A percentile compares a stretch with the other conserved stretches of the same genome.
Conservation (phyloP, 2,888 invertebrate species). For the Agriotes lineatus region DNA sequence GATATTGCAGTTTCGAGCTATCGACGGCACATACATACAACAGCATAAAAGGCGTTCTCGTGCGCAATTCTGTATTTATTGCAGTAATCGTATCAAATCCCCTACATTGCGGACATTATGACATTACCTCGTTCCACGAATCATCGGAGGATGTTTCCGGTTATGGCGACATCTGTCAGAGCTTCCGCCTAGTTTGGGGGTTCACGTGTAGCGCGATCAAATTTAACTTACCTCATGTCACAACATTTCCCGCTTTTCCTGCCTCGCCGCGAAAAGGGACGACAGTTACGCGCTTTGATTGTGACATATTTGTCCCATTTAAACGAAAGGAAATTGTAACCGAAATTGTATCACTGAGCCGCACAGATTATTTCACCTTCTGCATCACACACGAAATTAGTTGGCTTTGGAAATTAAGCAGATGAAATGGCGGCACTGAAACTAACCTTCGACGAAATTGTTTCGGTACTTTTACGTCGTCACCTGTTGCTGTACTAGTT, state of each 20-base stretch:
- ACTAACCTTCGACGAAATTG: no score
- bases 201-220: constrained; percentile 8
- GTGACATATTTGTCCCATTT: constrained; percentile 1
- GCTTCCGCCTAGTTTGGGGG: constrained; percentile 29
- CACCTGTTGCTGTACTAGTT: constrained; percentile 1
- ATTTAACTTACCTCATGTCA: constrained; percentile 32
- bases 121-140: constrained; percentile 16
- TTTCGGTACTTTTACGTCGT: constrained; percentile 2
- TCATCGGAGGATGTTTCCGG: constrained; percentile 37
- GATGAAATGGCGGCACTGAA: no score
- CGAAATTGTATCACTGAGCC: constrained; percentile 12
- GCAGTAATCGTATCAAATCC: constrained; percentile 16
- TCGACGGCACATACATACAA: not conserved
- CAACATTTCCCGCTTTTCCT: constrained; percentile 16
- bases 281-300: constrained; percentile 2
- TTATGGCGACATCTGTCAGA: constrained; percentile 35
- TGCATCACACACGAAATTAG: not conserved
- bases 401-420: no score
- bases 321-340: constrained; percentile 27
- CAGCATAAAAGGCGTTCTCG: not conserved
- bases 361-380: not conserved
- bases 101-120: constrained; percentile 20
- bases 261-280: constrained; percentile 3
- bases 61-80: constrained; percentile 5
- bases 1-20: not conserved